These are phyloP conservation scores for Heliconius nattereri DNA, from an alignment of 1,140 invertebrate genomes.

Conservation along the genomic window DNA sequence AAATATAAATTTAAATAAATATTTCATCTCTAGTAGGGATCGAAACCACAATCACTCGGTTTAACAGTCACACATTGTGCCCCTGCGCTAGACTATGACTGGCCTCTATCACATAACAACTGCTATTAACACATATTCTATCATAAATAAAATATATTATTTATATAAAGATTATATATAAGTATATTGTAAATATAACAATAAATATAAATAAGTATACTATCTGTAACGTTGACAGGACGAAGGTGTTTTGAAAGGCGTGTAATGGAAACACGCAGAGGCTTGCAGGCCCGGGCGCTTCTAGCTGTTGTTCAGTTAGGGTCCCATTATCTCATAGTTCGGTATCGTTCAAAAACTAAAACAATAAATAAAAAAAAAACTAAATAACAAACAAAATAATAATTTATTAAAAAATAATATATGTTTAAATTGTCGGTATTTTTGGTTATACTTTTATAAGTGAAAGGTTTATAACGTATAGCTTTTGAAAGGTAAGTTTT, in stretches of 20 bases:
- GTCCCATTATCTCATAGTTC: slow-evolving; percentile 53
- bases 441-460: not conserved
- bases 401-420: too few species aligned
- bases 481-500: slow-evolving; percentile 1
- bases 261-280: slow-evolving; percentile 47
- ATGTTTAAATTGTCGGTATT: not conserved
- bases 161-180: not conserved
- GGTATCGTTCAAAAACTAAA: slow-evolving; percentile 29
- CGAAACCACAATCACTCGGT: too few species aligned
- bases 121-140: not conserved
- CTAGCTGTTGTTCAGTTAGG: slow-evolving; percentile 50
- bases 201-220: too few species aligned
- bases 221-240: not conserved
- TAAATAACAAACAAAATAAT: not conserved
- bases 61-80: too few species aligned
- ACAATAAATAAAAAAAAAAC: not conserved
- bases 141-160: not conserved
- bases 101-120: too few species aligned
- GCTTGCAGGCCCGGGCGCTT: slow-evolving; percentile 21
- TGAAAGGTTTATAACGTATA: not conserved
- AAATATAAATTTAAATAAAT: too few species aligned
- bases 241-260: slow-evolving; percentile 41
- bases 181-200: too few species aligned
- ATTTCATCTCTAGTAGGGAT: too few species aligned
- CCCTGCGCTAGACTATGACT: too few species aligned